Evolutionary conservation across 2,113 vertebrate species (phyloP).

Genomic region (Ceyx cyanopectus): DNA sequence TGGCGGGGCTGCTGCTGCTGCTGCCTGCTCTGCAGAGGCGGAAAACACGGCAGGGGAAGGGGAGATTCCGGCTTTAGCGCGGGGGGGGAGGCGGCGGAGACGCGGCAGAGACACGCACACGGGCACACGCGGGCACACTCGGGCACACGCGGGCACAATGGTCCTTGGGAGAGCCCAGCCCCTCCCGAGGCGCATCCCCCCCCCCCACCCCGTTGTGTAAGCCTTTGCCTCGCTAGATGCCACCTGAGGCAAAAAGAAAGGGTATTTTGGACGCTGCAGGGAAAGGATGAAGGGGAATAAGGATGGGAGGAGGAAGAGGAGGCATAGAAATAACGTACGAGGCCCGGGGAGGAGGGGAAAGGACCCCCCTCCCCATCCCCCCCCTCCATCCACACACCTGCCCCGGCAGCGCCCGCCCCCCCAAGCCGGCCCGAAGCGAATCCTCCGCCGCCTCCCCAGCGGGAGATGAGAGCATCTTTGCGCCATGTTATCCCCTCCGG

Average conservation of each 20-base stretch:
- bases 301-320: background rate
- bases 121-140: background rate
- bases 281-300: background rate
- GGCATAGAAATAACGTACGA: background rate
- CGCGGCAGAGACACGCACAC: background rate
- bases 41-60: slow-evolving; percentile 7
- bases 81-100: background rate
- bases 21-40: slow-evolving; percentile 64
- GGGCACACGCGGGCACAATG: background rate
- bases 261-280: background rate
- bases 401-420: too few species aligned
- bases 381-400: background rate
- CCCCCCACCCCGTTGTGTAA: slow-evolving; percentile 24
- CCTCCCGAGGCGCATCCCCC: background rate
- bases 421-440: too few species aligned
- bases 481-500: too few species aligned
- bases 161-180: background rate
- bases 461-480: too few species aligned
- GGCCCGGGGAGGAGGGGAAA: background rate
- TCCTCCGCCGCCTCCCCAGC: too few species aligned
- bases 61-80: slow-evolving; percentile 2
- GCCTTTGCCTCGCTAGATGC: background rate
- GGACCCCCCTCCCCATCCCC: background rate
- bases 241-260: background rate
- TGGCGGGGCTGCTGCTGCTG: slow-evolving; percentile 44